A percentile compares a stretch with the other conserved stretches of the same genome.
Conservation (phyloP, 2,888 invertebrate species). For the Lymantria monacha region DNA sequence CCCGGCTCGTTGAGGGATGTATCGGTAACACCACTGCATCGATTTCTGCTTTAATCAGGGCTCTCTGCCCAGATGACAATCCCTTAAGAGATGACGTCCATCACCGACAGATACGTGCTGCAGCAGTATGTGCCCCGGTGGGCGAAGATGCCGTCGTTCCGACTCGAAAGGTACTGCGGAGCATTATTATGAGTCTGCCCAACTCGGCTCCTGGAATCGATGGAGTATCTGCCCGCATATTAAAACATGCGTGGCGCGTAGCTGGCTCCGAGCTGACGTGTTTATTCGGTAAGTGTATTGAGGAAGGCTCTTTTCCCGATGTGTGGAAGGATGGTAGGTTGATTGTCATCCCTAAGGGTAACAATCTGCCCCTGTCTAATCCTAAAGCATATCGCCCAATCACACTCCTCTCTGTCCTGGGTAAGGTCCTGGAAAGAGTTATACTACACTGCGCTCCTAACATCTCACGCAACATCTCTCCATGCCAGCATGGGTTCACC, state of each 20-base stretch:
- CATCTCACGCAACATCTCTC: constrained; percentile 8
- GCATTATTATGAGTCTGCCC: constrained; percentile 21
- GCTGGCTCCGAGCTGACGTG: constrained; percentile 13
- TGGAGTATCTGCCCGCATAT: constrained; percentile 25
- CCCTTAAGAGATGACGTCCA: constrained; percentile 11
- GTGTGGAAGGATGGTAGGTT: constrained; percentile 32
- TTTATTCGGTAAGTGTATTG: constrained; percentile 19
- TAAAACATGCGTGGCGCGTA: constrained; percentile 23
- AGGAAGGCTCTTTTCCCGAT: constrained; percentile 28
- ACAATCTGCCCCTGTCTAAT: constrained; percentile 21
- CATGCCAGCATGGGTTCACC: constrained; percentile 39
- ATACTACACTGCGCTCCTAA: constrained; percentile 21
- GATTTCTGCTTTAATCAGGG: too few relatives aligned
- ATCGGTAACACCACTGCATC: too few relatives aligned
- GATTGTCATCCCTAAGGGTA: constrained; percentile 31
- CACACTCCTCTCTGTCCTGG: constrained; percentile 34
- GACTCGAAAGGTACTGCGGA: neutral
- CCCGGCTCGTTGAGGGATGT: too few relatives aligned
- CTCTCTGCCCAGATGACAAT: constrained; percentile 39
- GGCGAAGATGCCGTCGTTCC: constrained; percentile 19
- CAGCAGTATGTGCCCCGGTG: constrained; percentile 21
- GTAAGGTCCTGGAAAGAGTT: constrained; percentile 37
- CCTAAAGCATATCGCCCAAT: constrained; percentile 39
- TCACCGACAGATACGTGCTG: constrained; percentile 21
- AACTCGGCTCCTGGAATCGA: constrained; percentile 40